Conservation (phyloP, 2,888 invertebrate species). For the Volucella inflata region DNA sequence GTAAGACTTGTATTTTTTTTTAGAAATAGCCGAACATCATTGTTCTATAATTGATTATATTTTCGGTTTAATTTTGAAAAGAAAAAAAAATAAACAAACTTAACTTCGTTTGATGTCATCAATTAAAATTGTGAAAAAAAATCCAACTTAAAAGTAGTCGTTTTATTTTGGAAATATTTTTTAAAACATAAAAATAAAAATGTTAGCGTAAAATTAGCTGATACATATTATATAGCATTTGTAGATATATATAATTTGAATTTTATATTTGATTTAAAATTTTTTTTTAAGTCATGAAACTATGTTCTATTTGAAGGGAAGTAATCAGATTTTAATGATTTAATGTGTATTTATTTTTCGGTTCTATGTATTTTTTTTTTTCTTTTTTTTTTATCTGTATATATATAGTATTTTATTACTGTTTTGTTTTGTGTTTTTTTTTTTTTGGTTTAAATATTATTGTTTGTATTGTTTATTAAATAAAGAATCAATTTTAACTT, state of each 20-base stretch:
- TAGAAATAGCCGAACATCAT: constrained; percentile 8
- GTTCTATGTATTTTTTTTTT: too few species aligned
- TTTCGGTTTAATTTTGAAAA: constrained; percentile 21
- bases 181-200: constrained; percentile 16
- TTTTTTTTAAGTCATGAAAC: constrained; percentile 42
- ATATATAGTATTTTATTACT: not conserved
- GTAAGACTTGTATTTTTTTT: not conserved
- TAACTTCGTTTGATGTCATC: too few species aligned
- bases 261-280: constrained; percentile 9
- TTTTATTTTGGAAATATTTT: not conserved
- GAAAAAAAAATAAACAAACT: not conserved
- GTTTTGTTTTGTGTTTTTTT: not conserved
- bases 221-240: constrained; percentile 17
- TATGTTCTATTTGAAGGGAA: constrained; percentile 63
- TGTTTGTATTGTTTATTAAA: constrained; percentile 39
- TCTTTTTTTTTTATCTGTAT: not conserved
- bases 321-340: constrained; percentile 71
- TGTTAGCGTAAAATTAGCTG: constrained; percentile 12
- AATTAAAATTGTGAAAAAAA: not conserved
- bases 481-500: constrained; percentile 13
- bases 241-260: not conserved
- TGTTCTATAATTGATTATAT: too few species aligned
- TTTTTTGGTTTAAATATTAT: constrained; percentile 11
- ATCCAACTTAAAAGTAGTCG: not conserved
- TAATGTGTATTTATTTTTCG: constrained; percentile 49